Base-by-base conservation (phyloP, 2,888 invertebrate species). In the Ectemnius cavifrons region DNA sequence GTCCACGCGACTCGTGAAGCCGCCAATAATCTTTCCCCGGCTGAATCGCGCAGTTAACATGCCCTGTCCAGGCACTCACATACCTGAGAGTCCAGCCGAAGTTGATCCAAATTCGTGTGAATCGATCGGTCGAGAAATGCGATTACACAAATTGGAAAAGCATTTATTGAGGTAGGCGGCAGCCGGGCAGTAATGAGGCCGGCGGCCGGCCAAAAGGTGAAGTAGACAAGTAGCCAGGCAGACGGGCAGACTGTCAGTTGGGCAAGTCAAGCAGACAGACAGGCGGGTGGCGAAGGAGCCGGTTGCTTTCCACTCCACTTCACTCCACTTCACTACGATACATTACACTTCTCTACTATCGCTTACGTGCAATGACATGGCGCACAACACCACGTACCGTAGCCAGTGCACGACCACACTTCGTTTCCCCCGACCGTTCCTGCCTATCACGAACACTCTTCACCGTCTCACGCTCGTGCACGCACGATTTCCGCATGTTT, bases 81-180 rank as follows among this genome's bases (percentile, higher is more conserved):
- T 91, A 92, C 91, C 92, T 92, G 90, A 75, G 82, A 88, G 91
- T 91, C 92, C 92, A 92, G 92, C 92, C 92, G 92, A 88, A 87
- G 86, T 87, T 88, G 89, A 90, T 90, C 91, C 91, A 91, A 91
- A 92, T 91, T 91, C 91, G 91, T 91, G 91, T 91, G 91, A 92
- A 92, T 92, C 91, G 91, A 91, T 92, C 91, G 92, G 92, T 84
- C 84, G 82, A 78, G 92, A 92, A 92, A 92, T 92, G 37, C 92
- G 92, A 92, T 92, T 92, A 92, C 79, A 79, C 75, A 77, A 81
- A 81, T 77, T 58, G 59, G 69, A 66, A 60, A 60, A 71, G 46
- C 64, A 52, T 49, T 18, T 37, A 37, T 37, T 11, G 37, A 37
- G 37, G 37, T 18, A 28, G 63, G 56, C 45, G 46, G 47, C 63